Base-by-base conservation (phyloP, 2,888 invertebrate genomes). In the Cybosia mesomella region DNA sequence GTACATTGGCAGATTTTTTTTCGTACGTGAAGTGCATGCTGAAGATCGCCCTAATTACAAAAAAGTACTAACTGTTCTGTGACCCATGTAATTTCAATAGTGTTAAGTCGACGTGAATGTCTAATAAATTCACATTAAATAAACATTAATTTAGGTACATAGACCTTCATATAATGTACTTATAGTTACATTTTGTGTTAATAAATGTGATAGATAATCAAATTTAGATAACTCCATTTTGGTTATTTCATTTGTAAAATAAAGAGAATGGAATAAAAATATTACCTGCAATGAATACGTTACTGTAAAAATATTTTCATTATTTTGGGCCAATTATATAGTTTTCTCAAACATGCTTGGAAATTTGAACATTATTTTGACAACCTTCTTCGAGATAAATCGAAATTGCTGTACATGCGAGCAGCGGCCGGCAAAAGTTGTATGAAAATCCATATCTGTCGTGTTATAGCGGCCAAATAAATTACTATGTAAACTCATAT, bases 111-210 rank as follows among this genome's bases (percentile, higher is more conserved):
- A 49, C n/a, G n/a, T 9, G n/a, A 49, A 49, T 49, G n/a, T 49
- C 49, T n/a, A 49, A 49, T n/a, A 18, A 43, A 43, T 49, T 49
- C n/a, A n/a, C 49, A 49, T n/a, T 49, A 49, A n/a, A 49, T 43
- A 49, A 49, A 18, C 9, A 49, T 49, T n/a, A 18, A n/a, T 49
- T 15, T 49, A n/a, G 5, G n/a, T n/a, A 49, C n/a, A 49, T n/a
- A n/a, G 9, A 49, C 49, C 49, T n/a, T 1, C 18, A 5, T 1
- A 18, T 2, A 49, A n/a, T 49, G 13, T 43, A 28, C 28, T n/a
- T n/a, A n/a, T n/a, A 13, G 43, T 43, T 7, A 43, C 43, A 5
- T 43, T 43, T 43, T 18, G 18, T 18, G 5, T 49, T 49, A 49
- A n/a, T 49, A 8, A 49, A 18, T 49, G 18, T 43, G n/a, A 8